Base-by-base conservation (phyloP, 2,113 vertebrate species). In the Paedocypris sp. region DNA sequence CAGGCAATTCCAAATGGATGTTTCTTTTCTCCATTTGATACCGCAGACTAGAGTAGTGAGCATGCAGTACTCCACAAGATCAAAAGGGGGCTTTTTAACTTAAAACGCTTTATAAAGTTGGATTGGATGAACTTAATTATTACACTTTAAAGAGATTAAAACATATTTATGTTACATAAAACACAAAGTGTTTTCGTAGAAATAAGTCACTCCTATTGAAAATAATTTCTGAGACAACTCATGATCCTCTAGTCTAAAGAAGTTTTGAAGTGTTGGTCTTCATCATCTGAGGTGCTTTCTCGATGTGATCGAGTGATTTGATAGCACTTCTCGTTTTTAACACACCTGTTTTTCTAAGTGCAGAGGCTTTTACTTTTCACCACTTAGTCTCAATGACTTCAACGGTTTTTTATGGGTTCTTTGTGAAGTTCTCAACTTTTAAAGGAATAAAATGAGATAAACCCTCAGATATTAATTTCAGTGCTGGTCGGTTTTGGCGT, bases 401-500 rank as follows among this genome's bases (percentile, higher is more conserved):
- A 45, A 22, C 1, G 39, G 35, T 12, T 41, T 53, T 47, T 33
- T 18, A 46, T 46, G 47, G 16, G 19, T 28, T 62, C 19, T 29
- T 25, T 52, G 36, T n/a, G 5, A 25, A 33, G 28, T 66, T 45
- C 43, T 39, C 52, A 22, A 29, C 18, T 25, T 29, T 69, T 62
- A 53, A 46, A 54, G 7, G 25, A 5, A 38, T 48, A 43, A 47
- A 58, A 18, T 58, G 15, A 50, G 59, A 60, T 66, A 33, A 56
- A 64, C 16, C 43, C 52, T 41, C 32, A 38, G 60, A 53, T 66
- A 56, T 54, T 47, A 46, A 47, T 58, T 58, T 23, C 15, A 32
- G 35, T 51, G 46, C 13, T 19, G 47, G 45, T 15, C 10, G 8
- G 35, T 46, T 13, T 29, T 50, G 46, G 47, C 64, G 35, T 50